Evolutionary conservation across 1,140 invertebrate species (phyloP), one percentile per base, ranked within the genome.

Genomic region (Atta colombica): DNA sequence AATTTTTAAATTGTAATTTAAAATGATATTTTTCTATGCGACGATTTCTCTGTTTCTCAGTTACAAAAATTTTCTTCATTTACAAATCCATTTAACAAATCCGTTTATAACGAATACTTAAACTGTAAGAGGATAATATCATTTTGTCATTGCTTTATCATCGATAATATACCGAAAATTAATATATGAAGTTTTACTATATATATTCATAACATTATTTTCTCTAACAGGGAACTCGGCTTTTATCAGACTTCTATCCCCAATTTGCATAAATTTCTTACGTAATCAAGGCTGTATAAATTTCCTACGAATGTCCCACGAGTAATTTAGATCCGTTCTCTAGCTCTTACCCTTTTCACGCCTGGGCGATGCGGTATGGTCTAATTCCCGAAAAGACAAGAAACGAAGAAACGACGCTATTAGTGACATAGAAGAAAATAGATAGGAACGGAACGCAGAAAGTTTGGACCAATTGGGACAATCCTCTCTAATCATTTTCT

Each of bases 191-290:
- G n/a, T 31, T 35, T 7, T 16, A 28, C 21, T 71, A n/a, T 68
- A 16, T 71, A 16, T 10, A 45, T 45, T 45, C 39, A 14, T 25
- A 18, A 84, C 35, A 61, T 28, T 60, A 84, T 75, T 84, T 75
- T 65, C 55, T 71, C 10, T n/a, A 74, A 61, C 39, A 31, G 18
- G 16, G 25, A 60, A 39, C 45, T 61, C 16, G 69, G 25, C 28
- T 63, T 61, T 58, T 51, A 74, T 60, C 69, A 75, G 55, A 84
- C n/a, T 84, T 28, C 45, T 84, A 84, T 75, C 58, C 51, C 58
- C 69, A 58, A 84, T 84, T 84, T 84, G 69, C 80, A 84, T 84
- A 84, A 84, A 84, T 84, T 84, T 84, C 80, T 84, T 49, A 84
- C 39, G 80, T 75, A 84, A 84, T 84, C 71, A 84, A 84, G 69